Evolutionary conservation across 2,888 invertebrate genomes (phyloP), one percentile per base, ranked within the genome.

Genomic region (Cataglyphis cursor): DNA sequence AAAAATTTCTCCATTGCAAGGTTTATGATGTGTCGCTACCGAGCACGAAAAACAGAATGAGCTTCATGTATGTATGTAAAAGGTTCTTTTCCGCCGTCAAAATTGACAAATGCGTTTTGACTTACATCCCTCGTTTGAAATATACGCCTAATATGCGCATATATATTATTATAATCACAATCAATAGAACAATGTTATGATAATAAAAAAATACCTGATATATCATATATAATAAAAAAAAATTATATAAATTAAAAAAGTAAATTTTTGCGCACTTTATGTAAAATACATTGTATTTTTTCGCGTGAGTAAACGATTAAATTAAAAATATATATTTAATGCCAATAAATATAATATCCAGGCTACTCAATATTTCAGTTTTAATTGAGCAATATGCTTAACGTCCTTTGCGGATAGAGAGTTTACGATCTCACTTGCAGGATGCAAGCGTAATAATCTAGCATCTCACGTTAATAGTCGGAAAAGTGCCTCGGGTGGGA

Each of bases 11-110:
- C 31, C 31, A 15, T 70, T 78, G 57, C 72, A 35, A 24, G 18
- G 57, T 72, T 72, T 72, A 72, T 80, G 57, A 72, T 72, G 72
- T 72, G 57, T 38, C 59, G 59, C 44, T 44, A 31, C 24, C 21
- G 57, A 44, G 59, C 12, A 57, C n/a, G 21, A 31, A n/a, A 66
- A 21, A 31, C 31, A 15, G 44, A 80, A 80, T 72, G 44, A 57
- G 70, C 31, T 35, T 41, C 12, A 15, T 57, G 38, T 9, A 28
- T 21, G 15, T 21, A 18, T 24, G 54, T 15, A 44, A 59, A 24
- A 72, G 21, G 35, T 35, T 9, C 57, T 72, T 72, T 80, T 44
- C 35, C 44, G 21, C 35, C n/a, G 44, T 44, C 18, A n/a, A 57
- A 70, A 72, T 21, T 72, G 21, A 18, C 44, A 72, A 72, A 70